These are phyloP conservation scores for Lamellibrachia luymesi DNA, from an alignment of 1,140 invertebrate species.

Conservation along the genomic window DNA sequence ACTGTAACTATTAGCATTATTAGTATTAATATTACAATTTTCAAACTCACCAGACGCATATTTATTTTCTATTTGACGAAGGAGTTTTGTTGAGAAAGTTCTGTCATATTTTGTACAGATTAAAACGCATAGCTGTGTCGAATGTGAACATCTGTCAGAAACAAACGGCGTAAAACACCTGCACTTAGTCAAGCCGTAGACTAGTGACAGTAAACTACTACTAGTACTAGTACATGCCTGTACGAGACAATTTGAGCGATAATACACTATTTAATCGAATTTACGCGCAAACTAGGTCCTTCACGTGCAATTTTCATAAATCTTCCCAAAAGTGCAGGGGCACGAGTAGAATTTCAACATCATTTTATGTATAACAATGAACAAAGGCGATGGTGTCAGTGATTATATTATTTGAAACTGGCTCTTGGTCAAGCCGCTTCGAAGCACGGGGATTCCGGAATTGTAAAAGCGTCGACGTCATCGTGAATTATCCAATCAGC, in stretches of 20 bases:
- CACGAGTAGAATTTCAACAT: background rate
- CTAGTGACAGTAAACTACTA: too few species aligned
- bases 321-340: background rate
- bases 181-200: too few species aligned
- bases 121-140: background rate
- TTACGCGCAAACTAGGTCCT: background rate
- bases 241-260: background rate
- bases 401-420: background rate
- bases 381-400: background rate
- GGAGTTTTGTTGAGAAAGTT: background rate
- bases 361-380: background rate
- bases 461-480: background rate
- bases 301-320: background rate
- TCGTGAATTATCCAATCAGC: conserved; percentile 8
- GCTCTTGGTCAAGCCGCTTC: background rate
- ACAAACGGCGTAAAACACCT: too few species aligned
- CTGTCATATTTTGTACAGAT: background rate
- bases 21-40: background rate
- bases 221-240: background rate
- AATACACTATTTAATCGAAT: background rate
- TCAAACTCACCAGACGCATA: background rate
- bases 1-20: too few species aligned
- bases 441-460: background rate
- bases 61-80: background rate
- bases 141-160: too few species aligned